Evolutionary conservation across 2,113 vertebrate species (phyloP).

Genomic region (Leptocoma aspasia): DNA sequence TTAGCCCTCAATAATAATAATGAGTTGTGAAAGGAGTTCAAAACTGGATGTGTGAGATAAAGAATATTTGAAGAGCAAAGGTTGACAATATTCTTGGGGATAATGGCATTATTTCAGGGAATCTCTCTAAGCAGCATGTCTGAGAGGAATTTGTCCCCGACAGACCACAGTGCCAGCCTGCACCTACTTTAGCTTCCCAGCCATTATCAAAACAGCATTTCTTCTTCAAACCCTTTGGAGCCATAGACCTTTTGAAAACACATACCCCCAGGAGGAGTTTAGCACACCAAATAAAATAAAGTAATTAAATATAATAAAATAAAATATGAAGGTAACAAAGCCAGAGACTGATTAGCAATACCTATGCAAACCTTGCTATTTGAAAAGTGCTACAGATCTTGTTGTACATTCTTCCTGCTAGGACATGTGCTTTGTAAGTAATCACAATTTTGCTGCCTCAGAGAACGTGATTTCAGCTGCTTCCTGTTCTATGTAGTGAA

Average conservation of each 20-base stretch:
- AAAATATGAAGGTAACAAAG: background rate
- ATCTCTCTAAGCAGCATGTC: background rate
- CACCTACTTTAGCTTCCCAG: background rate
- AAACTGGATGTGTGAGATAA: background rate
- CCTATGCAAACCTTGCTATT: background rate
- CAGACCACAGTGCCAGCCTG: background rate
- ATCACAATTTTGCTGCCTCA: background rate
- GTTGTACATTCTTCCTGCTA: background rate
- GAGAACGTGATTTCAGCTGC: background rate
- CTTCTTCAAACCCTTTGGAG: background rate
- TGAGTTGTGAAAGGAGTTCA: constrained; percentile 21
- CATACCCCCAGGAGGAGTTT: background rate
- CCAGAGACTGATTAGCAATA: background rate
- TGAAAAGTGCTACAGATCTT: background rate
- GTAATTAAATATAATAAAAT: background rate
- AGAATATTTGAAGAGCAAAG: constrained; percentile 27
- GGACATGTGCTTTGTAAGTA: background rate
- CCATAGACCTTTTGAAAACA: background rate
- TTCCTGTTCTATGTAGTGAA: background rate
- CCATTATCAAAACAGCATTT: background rate
- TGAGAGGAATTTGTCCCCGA: background rate
- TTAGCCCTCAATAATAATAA: constrained; percentile 21
- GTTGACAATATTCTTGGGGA: background rate
- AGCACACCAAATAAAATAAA: background rate
- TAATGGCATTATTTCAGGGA: background rate